Evolutionary conservation across 2,797 vertebrate species (phyloP).

Genomic region (Sciurus carolinensis): DNA sequence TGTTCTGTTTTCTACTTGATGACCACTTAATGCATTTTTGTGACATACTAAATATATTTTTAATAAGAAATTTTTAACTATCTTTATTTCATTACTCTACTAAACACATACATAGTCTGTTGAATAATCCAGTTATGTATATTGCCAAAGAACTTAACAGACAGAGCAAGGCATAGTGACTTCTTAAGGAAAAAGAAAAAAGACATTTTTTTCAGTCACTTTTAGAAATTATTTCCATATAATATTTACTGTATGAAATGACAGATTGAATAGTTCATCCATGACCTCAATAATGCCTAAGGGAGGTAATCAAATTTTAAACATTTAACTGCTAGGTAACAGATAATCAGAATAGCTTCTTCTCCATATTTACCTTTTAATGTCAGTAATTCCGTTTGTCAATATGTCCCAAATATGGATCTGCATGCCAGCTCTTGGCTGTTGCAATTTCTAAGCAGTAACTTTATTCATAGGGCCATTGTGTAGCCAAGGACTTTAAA

Average conservation of each 20-base stretch:
- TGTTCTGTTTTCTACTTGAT: neutral
- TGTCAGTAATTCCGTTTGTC: neutral
- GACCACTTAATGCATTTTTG: neutral
- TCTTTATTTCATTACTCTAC: neutral
- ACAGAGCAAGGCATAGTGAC: neutral
- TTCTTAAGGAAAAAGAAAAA: neutral
- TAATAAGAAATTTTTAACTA: neutral
- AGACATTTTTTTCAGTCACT: neutral
- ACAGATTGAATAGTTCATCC: neutral
- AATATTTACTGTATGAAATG: neutral
- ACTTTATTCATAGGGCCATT: constrained; percentile 67
- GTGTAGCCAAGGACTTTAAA: constrained; percentile 61
- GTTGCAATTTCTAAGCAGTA: neutral
- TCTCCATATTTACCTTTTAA: constrained; percentile 48
- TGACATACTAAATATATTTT: neutral
- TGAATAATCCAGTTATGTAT: neutral
- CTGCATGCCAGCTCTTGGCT: neutral
- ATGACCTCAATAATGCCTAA: neutral
- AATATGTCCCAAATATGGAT: neutral
- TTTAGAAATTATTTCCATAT: neutral
- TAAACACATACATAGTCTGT: neutral
- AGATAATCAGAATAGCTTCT: neutral
- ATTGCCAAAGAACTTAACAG: neutral
- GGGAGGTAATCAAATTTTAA: neutral
- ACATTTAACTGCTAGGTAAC: neutral